Percentiles rank a stretch among this genome's conserved stretches.
Conservation (phyloP, 1,140 invertebrate genomes). For the Nasonia vitripennis region DNA sequence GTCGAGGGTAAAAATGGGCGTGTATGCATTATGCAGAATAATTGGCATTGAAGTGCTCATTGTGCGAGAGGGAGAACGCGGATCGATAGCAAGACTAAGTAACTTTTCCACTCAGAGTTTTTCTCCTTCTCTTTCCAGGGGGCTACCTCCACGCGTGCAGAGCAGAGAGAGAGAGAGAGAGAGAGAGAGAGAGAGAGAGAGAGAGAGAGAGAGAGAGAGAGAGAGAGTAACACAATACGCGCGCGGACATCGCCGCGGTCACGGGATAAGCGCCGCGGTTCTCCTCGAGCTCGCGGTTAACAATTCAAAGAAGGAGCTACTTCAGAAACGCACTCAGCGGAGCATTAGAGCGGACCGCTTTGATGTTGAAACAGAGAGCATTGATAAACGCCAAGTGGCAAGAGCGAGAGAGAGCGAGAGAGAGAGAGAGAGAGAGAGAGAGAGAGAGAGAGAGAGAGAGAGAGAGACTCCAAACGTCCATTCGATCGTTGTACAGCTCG, state of each 20-base stretch:
- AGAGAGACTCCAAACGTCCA: conserved; percentile 28
- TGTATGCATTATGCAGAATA: conserved; percentile 22
- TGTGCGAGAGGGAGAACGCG: not conserved
- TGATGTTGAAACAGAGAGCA: conserved; percentile 60
- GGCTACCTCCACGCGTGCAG: not conserved
- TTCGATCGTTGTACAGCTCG: conserved; percentile 25
- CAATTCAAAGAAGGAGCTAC: conserved; percentile 54
- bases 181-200: too few relatives aligned
- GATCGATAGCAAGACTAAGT: conserved; percentile 15
- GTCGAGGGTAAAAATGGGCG: not conserved
- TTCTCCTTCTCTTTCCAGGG: not conserved
- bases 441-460: not conserved
- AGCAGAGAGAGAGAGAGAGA: not conserved
- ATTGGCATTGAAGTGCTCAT: conserved; percentile 6
- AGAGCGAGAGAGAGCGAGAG: not conserved
- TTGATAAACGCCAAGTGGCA: conserved; percentile 58
- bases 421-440: not conserved
- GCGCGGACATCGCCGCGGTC: not conserved
- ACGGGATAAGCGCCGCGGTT: not conserved
- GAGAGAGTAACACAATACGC: not conserved
- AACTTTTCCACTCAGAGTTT: conserved; percentile 4
- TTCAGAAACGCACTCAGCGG: conserved; percentile 56
- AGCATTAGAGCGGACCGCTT: conserved; percentile 58
- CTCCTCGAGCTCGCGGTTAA: conserved; percentile 20
- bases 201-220: not conserved